Base-by-base conservation (phyloP, 2,888 invertebrate genomes). In the Bugula neritina region DNA sequence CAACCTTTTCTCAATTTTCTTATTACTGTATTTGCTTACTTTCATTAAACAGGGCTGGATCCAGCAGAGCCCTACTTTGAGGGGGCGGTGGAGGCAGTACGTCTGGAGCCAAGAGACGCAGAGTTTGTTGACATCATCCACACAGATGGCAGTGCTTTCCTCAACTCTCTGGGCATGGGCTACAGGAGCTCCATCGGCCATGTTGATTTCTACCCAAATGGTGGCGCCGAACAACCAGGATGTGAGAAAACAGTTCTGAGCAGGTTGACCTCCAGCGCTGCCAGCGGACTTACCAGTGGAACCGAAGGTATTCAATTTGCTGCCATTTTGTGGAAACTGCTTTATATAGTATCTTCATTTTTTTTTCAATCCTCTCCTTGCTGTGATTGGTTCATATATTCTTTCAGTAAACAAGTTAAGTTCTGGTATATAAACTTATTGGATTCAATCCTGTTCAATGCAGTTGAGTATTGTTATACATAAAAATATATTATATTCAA, bases 141-240 rank as follows among this genome's bases (percentile, higher is more conserved):
- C 73, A 78, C 81, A 1, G 77, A 80, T 73, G 79, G 78, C 31
- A 3, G 76, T 75, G 0, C 34, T 27, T 74, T 34, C 71, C 70
- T 54, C 31, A 63, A 27, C 31, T 63, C 63, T 55, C 69, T 13
- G 35, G 43, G 54, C 5, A 17, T 71, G 31, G 63, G 63, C 10
- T 63, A 63, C 27, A 21, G 63, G 3, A 31, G 10, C 31, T 63
- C 63, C n/a, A 63, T 27, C 70, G 85, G 84, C 0, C 80, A 83
- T 72, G 79, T 80, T 0, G 85, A 85, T 74, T 84, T 84, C 75
- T 85, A 82, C 72, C 82, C 83, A 0, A 85, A 84, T 75, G 83
- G 83, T 21, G 85, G 85, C 0, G 75, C 75, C 0, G 75, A 80
- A 34, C 85, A 85, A 75, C 85, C 85, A 3, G 84, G 84, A 1